Base-by-base conservation (phyloP, 2,888 invertebrate genomes). In the Patella caerulea region DNA sequence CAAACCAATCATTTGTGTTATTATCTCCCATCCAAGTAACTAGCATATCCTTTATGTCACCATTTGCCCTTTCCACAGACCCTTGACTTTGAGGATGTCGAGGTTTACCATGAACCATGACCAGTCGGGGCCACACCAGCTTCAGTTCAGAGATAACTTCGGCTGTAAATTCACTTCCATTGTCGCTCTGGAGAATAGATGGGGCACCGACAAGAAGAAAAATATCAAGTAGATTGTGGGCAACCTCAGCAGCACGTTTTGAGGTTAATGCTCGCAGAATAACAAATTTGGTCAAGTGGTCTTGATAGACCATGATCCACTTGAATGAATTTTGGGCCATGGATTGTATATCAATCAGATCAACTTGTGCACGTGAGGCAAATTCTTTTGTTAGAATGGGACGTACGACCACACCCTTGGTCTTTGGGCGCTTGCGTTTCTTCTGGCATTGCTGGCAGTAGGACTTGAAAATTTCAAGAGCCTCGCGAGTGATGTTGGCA, bases 201-300 rank as follows among this genome's bases (percentile, higher is more conserved):
- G 79, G 81, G 9, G 77, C 79, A 56, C 76, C 79, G 52, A 81
- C 53, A 34, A 81, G 71, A 52, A 81, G 77, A 73, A 79, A 76
- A 34, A 78, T 75, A 34, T 81, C 79, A 14, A 81, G 45, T 12
- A 79, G 75, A 71, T 79, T 71, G 53, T 73, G 79, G 24, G 77
- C 81, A 29, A 81, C 79, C 52, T 81, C 79, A 55, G 34, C 34
- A 34, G 4, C 34, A 34, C 34, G 3, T 4, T 34, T 34, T 34
- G 34, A 34, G 34, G 34, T 34, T 34, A 34, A 34, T 34, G 34
- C 34, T 34, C 34, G 34, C 3, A 34, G 34, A 34, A 34, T 34
- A 34, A 34, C 34, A 34, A 34, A 34, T 4, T 4, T 34, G 34
- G 34, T 34, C 34, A 34, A 34, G 34, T 34, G 34, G 34, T 34